Percentiles rank a stretch among this genome's conserved stretches.
These are phyloP conservation scores for Entomobrya proxima DNA, from an alignment of 2,888 invertebrate genomes.

Conservation along the genomic window DNA sequence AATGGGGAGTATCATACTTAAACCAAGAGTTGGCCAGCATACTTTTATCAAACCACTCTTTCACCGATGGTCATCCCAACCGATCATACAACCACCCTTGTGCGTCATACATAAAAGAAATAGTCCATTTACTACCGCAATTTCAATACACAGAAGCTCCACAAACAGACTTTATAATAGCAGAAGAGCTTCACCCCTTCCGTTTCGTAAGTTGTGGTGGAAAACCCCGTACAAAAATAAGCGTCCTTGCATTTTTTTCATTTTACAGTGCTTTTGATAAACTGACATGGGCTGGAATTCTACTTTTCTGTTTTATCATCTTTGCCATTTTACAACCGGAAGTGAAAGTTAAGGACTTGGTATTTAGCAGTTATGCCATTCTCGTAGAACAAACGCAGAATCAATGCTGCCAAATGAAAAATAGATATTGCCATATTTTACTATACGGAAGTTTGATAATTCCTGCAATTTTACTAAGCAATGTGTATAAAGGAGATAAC, in stretches of 20 bases:
- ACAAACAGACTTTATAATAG: neutral
- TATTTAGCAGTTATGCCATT: neutral
- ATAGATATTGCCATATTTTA: neutral
- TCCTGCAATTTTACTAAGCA: neutral
- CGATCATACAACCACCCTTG: neutral
- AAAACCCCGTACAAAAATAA: neutral
- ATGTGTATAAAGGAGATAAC: conserved; percentile 1
- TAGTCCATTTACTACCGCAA: neutral
- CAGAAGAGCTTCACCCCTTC: neutral
- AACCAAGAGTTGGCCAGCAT: neutral
- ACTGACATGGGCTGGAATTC: neutral
- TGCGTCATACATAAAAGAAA: neutral
- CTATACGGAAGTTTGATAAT: neutral
- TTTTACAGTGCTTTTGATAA: neutral
- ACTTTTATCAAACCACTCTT: neutral
- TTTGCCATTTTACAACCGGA: neutral
- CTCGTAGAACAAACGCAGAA: neutral
- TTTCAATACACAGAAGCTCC: neutral
- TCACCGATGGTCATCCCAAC: neutral
- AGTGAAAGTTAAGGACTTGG: neutral
- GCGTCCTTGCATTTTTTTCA: neutral
- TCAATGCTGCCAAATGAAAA: neutral
- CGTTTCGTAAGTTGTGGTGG: neutral
- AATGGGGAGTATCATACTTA: neutral
- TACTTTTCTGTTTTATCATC: neutral